Evolutionary conservation across 1,140 invertebrate species (phyloP).

Genomic region (Micrasema longulum): DNA sequence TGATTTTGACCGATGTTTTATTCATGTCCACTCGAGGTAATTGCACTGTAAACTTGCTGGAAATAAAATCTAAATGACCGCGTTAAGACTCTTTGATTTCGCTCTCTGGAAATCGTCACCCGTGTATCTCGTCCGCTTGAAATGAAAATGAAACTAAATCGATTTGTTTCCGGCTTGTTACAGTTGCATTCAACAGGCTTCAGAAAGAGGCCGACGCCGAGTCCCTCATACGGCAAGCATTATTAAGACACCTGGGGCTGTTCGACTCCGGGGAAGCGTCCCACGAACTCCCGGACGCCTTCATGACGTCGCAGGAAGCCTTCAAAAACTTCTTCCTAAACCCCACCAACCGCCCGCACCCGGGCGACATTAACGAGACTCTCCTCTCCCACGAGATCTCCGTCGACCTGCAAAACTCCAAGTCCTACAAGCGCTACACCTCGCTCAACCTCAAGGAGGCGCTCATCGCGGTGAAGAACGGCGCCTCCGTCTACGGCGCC

Average conservation of each 20-base stretch:
- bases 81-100: no score
- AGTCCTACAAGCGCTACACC: conserved; percentile 65
- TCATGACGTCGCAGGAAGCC: conserved; percentile 33
- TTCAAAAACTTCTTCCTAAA: conserved; percentile 37
- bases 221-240: conserved; percentile 25
- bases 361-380: conserved; percentile 11
- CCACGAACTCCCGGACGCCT: conserved; percentile 1
- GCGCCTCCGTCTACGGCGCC: conserved; percentile 64
- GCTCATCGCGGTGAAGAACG: conserved; percentile 64
- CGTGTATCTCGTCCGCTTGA: no score
- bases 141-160: conserved; percentile 57
- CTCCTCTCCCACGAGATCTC: conserved; percentile 59
- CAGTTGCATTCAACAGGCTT: conserved; percentile 60
- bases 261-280: not conserved
- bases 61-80: conserved; percentile 11
- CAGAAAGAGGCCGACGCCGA: conserved; percentile 51
- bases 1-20: no score
- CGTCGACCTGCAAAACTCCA: conserved; percentile 64
- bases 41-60: conserved; percentile 26
- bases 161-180: conserved; percentile 65
- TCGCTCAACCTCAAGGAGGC: conserved; percentile 64
- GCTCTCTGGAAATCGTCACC: no score
- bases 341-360: conserved; percentile 1
- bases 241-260: conserved; percentile 27
- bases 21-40: conserved; percentile 2